Conservation (phyloP, 1,140 invertebrate species). For the Leguminivora glycinivorella region DNA sequence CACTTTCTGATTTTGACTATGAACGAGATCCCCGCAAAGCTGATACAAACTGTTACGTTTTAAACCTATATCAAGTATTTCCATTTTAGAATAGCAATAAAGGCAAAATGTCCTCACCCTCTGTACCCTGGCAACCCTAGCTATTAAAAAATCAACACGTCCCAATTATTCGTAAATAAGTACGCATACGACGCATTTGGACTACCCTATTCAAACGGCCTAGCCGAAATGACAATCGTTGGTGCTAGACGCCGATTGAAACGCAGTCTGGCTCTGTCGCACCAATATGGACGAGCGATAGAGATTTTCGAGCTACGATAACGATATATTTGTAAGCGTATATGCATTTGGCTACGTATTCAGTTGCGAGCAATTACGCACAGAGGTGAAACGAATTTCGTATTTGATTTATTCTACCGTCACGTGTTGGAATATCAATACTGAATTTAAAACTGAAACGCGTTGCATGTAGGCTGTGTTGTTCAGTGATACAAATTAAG, state of each 20-base stretch:
- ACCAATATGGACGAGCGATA: too few species aligned
- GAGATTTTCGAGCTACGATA: too few species aligned
- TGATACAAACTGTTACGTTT: not conserved
- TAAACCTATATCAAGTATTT: not conserved
- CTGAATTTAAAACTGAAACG: not conserved
- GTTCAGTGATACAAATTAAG: not conserved
- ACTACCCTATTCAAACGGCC: slow-evolving; percentile 30
- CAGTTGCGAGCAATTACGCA: slow-evolving; percentile 22
- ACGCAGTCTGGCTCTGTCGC: too few species aligned
- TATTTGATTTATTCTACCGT: slow-evolving; percentile 10
- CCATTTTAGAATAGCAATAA: not conserved
- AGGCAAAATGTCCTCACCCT: not conserved
- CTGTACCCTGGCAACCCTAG: not conserved
- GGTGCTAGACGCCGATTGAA: too few species aligned
- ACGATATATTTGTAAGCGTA: too few species aligned
- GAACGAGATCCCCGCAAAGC: too few species aligned
- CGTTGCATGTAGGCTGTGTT: slow-evolving; percentile 7
- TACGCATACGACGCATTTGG: slow-evolving; percentile 10
- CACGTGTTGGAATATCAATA: not conserved
- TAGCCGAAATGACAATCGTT: too few species aligned
- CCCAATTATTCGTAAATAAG: slow-evolving; percentile 9
- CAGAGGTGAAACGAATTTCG: slow-evolving; percentile 9
- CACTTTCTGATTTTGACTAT: too few species aligned
- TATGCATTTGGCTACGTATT: too few species aligned
- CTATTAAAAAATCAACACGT: slow-evolving; percentile 13